Conservation (phyloP, 1,140 invertebrate species). For the Pomacea maculata region DNA sequence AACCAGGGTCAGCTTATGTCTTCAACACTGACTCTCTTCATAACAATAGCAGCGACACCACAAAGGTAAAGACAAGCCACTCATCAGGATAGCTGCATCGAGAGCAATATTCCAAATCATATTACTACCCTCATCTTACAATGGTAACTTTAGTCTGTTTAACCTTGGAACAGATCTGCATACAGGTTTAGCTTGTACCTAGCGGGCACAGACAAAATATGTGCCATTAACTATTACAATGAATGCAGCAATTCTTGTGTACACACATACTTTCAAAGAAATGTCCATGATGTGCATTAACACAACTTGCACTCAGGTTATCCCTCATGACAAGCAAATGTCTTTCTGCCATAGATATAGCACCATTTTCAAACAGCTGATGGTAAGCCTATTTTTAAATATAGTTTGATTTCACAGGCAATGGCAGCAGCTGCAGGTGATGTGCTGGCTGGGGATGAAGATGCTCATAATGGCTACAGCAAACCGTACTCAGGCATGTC, state of each 20-base stretch:
- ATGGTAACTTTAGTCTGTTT: too few relatives aligned
- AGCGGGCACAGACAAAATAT: too few relatives aligned
- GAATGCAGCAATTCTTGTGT: too few relatives aligned
- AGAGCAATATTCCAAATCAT: too few relatives aligned
- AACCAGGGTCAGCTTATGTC: constrained; percentile 55
- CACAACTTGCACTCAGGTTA: too few relatives aligned
- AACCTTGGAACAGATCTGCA: too few relatives aligned
- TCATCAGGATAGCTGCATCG: neutral
- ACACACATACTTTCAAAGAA: too few relatives aligned
- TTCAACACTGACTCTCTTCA: constrained; percentile 43
- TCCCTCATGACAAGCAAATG: neutral
- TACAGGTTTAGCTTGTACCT: too few relatives aligned
- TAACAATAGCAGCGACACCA: constrained; percentile 27
- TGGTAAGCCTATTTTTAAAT: neutral
- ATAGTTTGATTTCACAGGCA: constrained; percentile 23
- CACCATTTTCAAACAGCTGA: too few relatives aligned
- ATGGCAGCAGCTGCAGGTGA: constrained; percentile 46
- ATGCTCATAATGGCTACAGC: constrained; percentile 25
- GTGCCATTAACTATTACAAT: too few relatives aligned
- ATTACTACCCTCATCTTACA: too few relatives aligned
- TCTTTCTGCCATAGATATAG: neutral
- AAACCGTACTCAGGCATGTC: constrained; percentile 20
- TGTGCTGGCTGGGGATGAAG: constrained; percentile 44
- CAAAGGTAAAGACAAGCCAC: constrained; percentile 26
- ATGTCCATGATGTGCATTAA: too few relatives aligned